Evolutionary conservation across 2,888 invertebrate species (phyloP).

Genomic region (Pyrrhosoma nymphula): DNA sequence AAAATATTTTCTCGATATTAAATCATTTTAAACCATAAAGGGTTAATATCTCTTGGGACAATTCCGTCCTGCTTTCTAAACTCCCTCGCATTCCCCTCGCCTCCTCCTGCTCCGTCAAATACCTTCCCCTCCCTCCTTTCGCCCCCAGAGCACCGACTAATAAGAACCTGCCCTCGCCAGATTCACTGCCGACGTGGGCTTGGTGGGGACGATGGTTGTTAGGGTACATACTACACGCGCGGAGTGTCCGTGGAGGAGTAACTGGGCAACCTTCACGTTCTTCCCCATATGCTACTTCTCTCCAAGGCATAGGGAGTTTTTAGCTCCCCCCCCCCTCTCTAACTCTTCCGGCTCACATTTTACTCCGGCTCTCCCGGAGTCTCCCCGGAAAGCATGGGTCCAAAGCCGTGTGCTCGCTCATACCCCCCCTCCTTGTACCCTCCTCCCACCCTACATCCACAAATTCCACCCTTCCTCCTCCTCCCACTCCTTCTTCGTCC

Average conservation of each 20-base stretch:
- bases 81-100: neutral
- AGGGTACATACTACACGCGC: conserved; percentile 29
- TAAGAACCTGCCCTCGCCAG: neutral
- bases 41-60: neutral
- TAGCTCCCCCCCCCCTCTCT: neutral
- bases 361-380: conserved; percentile 13
- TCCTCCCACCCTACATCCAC: neutral
- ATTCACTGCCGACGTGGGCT: conserved; percentile 46
- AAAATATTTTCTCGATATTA: no score
- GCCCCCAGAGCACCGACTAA: neutral
- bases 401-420: neutral
- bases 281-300: neutral
- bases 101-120: conserved; percentile 17
- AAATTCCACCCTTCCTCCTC: neutral
- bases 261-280: neutral
- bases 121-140: neutral
- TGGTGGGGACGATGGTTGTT: no score
- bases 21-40: no score
- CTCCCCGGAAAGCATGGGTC: neutral
- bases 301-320: neutral
- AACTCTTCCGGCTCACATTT: neutral
- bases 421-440: neutral
- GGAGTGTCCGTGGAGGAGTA: conserved; percentile 28
- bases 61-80: neutral
- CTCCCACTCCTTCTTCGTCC: neutral